phyloP scores from a whole-genome alignment of 2,113 vertebrate genomes.

The Spea multiplicata region DNA sequence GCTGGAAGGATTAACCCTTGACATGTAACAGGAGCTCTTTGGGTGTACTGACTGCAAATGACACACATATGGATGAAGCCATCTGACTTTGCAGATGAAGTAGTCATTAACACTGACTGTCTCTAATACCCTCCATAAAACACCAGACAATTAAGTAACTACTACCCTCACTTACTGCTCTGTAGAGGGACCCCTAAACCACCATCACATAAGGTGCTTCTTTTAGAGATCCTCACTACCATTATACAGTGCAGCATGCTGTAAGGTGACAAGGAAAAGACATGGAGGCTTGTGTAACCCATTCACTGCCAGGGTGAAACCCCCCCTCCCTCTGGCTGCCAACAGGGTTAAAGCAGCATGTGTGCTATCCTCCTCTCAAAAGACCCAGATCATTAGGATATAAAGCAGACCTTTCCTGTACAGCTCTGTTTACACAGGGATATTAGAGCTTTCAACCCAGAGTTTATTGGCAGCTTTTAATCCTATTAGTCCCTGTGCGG shows the following conservation, averaged over 20 bases:
- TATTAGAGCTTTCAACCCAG: conserved; percentile 49
- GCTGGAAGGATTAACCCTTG: no score
- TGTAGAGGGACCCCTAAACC: background rate
- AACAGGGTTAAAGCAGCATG: conserved; percentile 5
- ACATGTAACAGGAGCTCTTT: no score
- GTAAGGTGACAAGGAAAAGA: background rate
- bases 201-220: background rate
- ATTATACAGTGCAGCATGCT: background rate
- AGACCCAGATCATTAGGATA: conserved; percentile 29
- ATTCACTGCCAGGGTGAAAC: background rate
- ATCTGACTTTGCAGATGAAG: conserved; percentile 15
- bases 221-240: background rate
- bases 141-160: conserved; percentile 24
- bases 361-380: conserved; percentile 21
- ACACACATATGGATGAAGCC: background rate
- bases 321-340: background rate
- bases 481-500: conserved; percentile 61
- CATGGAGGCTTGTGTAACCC: conserved; percentile 7
- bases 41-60: background rate
- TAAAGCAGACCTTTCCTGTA: conserved; percentile 30
- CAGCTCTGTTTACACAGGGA: conserved; percentile 42
- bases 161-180: background rate
- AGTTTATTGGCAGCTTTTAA: conserved; percentile 57
- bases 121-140: conserved; percentile 23
- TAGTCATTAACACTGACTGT: conserved; percentile 25